These are phyloP conservation scores for Caiman crocodilus DNA, from an alignment of 2,797 vertebrate genomes.

Conservation along the genomic window DNA sequence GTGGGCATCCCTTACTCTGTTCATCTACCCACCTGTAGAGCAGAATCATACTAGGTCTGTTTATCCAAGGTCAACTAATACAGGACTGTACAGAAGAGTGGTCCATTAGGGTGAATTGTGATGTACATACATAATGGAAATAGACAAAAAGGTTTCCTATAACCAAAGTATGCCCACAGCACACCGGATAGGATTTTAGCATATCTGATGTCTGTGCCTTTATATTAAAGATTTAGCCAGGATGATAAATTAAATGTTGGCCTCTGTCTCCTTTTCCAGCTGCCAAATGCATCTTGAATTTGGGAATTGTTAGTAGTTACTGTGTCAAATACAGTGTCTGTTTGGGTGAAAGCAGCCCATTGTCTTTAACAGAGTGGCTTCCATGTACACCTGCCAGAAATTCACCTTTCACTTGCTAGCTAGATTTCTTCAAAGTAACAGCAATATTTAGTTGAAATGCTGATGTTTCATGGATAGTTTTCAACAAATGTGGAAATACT, in stretches of 20 bases:
- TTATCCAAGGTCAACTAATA: not conserved
- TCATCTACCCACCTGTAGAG: not conserved
- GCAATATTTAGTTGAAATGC: not conserved
- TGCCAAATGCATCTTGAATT: not conserved
- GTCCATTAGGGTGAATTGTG: conserved; percentile 12
- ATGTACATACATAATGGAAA: conserved; percentile 2
- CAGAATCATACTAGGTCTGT: not conserved
- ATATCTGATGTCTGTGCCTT: not conserved
- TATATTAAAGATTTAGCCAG: not conserved
- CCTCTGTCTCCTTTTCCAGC: not conserved
- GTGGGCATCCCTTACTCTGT: not conserved
- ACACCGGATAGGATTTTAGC: not conserved
- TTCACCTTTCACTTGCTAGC: not conserved
- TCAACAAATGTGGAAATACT: conserved; percentile 48
- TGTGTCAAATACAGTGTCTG: not conserved
- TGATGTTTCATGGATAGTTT: conserved; percentile 13
- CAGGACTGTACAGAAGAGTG: not conserved
- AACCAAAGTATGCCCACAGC: not conserved
- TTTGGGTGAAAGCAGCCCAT: fast-evolving
- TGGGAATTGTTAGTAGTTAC: not conserved
- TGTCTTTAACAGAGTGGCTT: not conserved
- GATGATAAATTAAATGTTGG: not conserved
- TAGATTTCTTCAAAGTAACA: not conserved
- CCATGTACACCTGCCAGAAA: fast-evolving
- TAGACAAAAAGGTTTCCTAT: not conserved